These are phyloP conservation scores for Microctonus aethiopoides DNA, from an alignment of 2,888 invertebrate genomes.

Conservation along the genomic window DNA sequence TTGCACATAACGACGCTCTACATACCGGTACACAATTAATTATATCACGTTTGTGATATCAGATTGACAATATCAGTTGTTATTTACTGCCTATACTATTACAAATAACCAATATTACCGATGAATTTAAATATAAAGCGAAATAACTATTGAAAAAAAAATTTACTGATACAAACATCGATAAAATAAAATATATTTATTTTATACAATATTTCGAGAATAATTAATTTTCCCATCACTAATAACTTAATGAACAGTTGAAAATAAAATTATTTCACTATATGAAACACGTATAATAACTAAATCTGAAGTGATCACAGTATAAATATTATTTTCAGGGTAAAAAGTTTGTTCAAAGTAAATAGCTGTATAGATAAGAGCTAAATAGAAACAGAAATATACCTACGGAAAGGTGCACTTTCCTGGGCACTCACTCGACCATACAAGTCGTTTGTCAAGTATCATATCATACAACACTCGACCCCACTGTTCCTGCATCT, in stretches of 20 bases:
- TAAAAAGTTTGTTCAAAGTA: conserved; percentile 10
- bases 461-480: conserved; percentile 58
- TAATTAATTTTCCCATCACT: no score
- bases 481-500: conserved; percentile 42
- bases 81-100: background rate
- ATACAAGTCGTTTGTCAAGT: conserved; percentile 53
- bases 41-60: background rate
- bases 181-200: no score
- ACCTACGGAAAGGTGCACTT: background rate
- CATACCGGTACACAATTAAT: background rate
- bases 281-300: no score
- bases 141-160: background rate
- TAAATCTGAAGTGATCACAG: conserved; percentile 15
- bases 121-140: background rate
- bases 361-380: no score
- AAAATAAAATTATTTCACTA: background rate
- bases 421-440: conserved; percentile 44
- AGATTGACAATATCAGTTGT: background rate
- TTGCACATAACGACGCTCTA: background rate
- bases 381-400: background rate
- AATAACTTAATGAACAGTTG: background rate
- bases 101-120: background rate
- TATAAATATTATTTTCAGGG: conserved; percentile 43
- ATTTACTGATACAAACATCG: no score
- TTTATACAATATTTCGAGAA: no score